Evolutionary conservation across 1,140 invertebrate genomes (phyloP), one percentile per base, ranked within the genome.

Genomic region (Heterodera carotae): DNA sequence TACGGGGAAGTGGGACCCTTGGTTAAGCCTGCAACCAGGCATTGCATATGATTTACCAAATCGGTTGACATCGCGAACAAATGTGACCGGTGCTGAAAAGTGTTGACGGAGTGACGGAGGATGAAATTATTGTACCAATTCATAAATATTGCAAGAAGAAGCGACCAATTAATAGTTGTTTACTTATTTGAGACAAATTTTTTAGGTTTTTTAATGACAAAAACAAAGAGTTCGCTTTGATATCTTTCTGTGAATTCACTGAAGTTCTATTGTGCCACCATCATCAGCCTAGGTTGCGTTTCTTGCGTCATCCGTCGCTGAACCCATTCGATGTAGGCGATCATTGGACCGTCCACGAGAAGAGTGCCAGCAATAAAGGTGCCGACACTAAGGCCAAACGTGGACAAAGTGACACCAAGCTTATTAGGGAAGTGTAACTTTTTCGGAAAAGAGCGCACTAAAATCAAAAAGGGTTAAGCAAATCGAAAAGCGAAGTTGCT

Each of bases 291-390:
- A n/a, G n/a, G n/a, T n/a, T n/a, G n/a, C n/a, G 4, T 31, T 71
- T 8, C 22, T 71, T n/a, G n/a, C 22, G 6, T n/a, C 39, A 29
- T 71, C 69, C 48, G 48, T 56, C 22, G 22, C 48, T 56, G 48
- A 56, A 56, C 22, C 69, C 69, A 53, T 56, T 71, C 48, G 59
- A 29, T 59, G 59, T 56, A 71, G 22, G 59, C 27, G 12, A 31
- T 25, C 48, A 56, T 56, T 22, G 69, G 69, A 1, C 69, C 36
- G 33, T 71, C 33, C 18, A 71, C 31, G 31, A 71, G 29, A 56
- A 71, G 59, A 43, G 69, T 36, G 48, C 69, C 69, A 33, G n/a
- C 48, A 71, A 71, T 33, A 71, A 71, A 25, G 43, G 69, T 22
- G 22, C 48, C 69, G 18, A 39, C 25, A n/a, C 27, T 48, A 10